A percentile compares a stretch with the other conserved stretches of the same genome.
These are phyloP conservation scores for Adrianichthys oophorus DNA, from an alignment of 2,797 vertebrate genomes.

Conservation along the genomic window DNA sequence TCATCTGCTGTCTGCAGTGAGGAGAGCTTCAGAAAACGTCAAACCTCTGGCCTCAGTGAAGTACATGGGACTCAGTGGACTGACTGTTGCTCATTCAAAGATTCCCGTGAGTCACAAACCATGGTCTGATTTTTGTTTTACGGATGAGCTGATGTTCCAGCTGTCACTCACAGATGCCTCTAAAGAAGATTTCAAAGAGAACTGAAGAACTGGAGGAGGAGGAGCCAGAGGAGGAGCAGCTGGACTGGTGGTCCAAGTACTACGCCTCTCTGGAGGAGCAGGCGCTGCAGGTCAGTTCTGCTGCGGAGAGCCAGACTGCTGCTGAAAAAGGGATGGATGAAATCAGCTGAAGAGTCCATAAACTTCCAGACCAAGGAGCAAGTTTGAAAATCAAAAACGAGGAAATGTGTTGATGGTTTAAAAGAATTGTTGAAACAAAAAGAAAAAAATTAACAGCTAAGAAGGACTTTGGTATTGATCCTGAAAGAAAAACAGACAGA, in stretches of 20 bases:
- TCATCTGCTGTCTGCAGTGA: conserved; percentile 23
- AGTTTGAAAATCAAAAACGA: not conserved
- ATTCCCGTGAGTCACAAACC: conserved; percentile 69
- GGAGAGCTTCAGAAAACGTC: conserved; percentile 6
- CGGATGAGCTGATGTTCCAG: not conserved
- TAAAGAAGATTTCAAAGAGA: conserved; percentile 76
- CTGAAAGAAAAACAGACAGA: too few relatives aligned
- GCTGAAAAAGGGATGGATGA: not conserved
- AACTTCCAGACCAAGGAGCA: not conserved
- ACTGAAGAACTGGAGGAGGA: conserved; percentile 86
- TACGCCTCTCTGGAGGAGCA: conserved; percentile 87
- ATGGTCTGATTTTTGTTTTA: not conserved
- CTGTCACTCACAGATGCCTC: conserved; percentile 67
- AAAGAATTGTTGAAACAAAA: too few relatives aligned
- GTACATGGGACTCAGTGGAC: conserved; percentile 65
- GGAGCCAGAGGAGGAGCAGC: conserved; percentile 85
- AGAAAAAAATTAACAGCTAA: not conserved
- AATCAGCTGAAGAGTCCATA: not conserved
- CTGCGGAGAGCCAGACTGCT: not conserved
- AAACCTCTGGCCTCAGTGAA: conserved; percentile 66
- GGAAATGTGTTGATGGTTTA: too few relatives aligned
- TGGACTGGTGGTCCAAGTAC: conserved; percentile 99
- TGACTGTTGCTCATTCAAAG: conserved; percentile 70
- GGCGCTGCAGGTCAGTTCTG: conserved; percentile 73
- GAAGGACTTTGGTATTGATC: too few relatives aligned